Evolutionary conservation across 1,140 invertebrate species (phyloP).

Genomic region (Caenorhabditis inopinata): DNA sequence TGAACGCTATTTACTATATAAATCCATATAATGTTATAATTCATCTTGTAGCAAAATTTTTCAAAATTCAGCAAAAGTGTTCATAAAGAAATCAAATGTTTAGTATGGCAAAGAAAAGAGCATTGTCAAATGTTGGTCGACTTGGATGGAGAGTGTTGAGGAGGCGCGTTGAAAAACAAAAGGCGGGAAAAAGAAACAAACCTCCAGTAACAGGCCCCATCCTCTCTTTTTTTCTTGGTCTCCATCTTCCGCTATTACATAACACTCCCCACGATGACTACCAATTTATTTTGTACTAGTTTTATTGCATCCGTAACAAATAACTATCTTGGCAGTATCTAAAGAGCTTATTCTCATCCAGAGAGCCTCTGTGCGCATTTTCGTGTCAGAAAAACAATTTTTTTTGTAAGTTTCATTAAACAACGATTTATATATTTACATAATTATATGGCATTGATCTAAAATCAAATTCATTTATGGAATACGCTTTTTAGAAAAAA

Average conservation of each 20-base stretch:
- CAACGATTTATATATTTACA: no score
- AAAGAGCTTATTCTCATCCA: background rate
- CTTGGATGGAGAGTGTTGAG: background rate
- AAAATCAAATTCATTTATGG: no score
- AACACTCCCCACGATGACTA: background rate
- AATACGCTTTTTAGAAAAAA: no score
- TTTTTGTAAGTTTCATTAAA: no score
- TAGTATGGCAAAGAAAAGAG: background rate
- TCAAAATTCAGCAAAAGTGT: no score
- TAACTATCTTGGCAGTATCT: constrained; percentile 7
- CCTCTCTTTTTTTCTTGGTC: background rate
- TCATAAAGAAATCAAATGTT: background rate
- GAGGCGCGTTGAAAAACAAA: constrained; percentile 13
- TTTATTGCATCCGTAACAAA: constrained; percentile 11
- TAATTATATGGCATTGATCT: no score
- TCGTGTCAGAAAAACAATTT: no score
- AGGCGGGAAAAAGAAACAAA: constrained; percentile 9
- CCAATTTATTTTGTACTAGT: constrained; percentile 31
- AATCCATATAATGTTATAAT: no score
- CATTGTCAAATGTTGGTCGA: background rate
- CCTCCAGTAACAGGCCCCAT: constrained; percentile 6
- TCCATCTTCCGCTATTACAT: background rate
- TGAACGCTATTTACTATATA: no score
- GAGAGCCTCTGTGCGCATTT: background rate
- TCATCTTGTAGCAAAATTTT: background rate